Conservation (phyloP, 2,113 vertebrate genomes). For the Strix uralensis region DNA sequence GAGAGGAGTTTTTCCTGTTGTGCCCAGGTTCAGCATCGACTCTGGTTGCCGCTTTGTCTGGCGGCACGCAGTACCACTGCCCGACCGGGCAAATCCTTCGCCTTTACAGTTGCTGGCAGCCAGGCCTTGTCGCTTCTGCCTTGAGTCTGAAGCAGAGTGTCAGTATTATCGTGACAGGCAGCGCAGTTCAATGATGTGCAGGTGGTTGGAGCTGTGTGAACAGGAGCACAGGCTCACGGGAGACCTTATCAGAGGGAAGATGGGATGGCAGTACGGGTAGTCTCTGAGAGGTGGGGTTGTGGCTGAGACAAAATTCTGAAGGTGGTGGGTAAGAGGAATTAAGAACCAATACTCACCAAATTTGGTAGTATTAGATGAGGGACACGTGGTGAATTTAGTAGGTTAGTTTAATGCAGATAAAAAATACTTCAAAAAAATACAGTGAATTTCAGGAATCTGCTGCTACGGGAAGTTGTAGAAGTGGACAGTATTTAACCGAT, state of each 20-base stretch:
- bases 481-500: not conserved
- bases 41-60: no score
- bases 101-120: not conserved
- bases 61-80: rapidly evolving
- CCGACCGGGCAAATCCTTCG: not conserved
- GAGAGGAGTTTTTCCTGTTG: not conserved
- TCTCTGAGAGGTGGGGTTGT: no score
- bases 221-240: rapidly evolving
- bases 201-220: not conserved
- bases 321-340: not conserved
- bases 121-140: not conserved
- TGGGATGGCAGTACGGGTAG: no score
- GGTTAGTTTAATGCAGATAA: not conserved
- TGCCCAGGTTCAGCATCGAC: not conserved
- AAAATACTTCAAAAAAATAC: not conserved
- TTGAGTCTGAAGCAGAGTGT: not conserved
- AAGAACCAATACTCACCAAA: no score
- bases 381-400: not conserved
- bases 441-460: not conserved
- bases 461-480: not conserved
- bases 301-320: not conserved
- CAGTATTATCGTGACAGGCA: rapidly evolving
- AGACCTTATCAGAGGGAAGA: rapidly evolving
- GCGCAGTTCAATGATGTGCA: not conserved
- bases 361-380: not conserved